Percentiles rank a stretch among this genome's conserved stretches.
phyloP scores from a whole-genome alignment of 2,888 invertebrate genomes.

The Lordiphosa andalusiaca region DNA sequence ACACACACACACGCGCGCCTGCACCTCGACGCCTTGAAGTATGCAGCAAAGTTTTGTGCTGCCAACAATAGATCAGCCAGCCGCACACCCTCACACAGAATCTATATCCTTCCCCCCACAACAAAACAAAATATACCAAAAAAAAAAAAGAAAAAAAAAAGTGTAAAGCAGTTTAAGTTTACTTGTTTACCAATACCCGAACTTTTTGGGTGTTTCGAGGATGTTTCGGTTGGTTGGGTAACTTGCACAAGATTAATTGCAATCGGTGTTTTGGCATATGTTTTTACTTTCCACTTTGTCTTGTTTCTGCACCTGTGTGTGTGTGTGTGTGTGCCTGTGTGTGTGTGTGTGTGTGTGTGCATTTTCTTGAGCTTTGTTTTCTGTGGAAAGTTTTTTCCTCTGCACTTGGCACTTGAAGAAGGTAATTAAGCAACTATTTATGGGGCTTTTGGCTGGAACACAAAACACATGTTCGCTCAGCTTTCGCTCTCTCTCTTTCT shows the following conservation, averaged over 20 bases:
- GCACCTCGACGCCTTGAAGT: slow-evolving; percentile 47
- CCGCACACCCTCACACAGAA: slow-evolving; percentile 25
- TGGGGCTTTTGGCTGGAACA: slow-evolving; percentile 31
- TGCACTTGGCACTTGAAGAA: slow-evolving; percentile 56
- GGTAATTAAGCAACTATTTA: slow-evolving; percentile 68
- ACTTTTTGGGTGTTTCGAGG: background rate
- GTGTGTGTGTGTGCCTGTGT: slow-evolving; percentile 10
- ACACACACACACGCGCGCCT: background rate
- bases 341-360: slow-evolving; percentile 15
- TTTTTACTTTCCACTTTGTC: slow-evolving; percentile 43
- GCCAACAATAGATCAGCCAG: slow-evolving; percentile 70
- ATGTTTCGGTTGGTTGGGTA: slow-evolving; percentile 12
- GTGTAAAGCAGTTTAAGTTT: slow-evolving; percentile 46
- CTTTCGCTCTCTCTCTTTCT: background rate
- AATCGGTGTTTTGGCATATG: slow-evolving; percentile 77
- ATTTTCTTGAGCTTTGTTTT: slow-evolving; percentile 23
- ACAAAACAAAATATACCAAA: background rate
- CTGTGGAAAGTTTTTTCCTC: slow-evolving; percentile 27
- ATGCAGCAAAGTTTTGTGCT: slow-evolving; percentile 57
- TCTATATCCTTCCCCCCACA: slow-evolving; percentile 12
- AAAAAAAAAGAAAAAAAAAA: slow-evolving; percentile 10
- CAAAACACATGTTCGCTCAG: slow-evolving; percentile 50
- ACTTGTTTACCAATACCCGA: slow-evolving; percentile 42
- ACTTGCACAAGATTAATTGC: slow-evolving; percentile 76
- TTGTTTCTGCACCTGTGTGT: slow-evolving; percentile 25